Base-by-base conservation (phyloP, 2,888 invertebrate species). In the Amblyjoppa proteus region DNA sequence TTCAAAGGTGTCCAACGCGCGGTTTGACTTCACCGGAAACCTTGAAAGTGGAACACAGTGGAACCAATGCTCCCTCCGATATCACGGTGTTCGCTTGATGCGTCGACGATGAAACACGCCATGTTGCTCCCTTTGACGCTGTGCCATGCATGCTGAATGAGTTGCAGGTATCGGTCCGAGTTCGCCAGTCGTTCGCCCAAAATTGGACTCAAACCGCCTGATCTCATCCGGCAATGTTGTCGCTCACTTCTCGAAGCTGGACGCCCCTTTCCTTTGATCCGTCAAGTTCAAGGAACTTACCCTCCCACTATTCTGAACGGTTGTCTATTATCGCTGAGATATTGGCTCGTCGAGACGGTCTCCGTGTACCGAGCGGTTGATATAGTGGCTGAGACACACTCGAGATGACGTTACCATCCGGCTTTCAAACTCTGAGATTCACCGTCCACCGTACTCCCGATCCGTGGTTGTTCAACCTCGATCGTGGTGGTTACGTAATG, bases 21-120 rank as follows among this genome's bases (percentile, higher is more conserved):
- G 71, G 64, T 79, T 66, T 71, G 79, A 79, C 38, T 79, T 64
- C 16, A 20, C 16, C 61, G 53, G 16, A 71, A 71, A 69, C 61
- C 51, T 38, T 49, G 20, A 41, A 41, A 13, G 41, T 13, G 11
- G 9, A 56, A 56, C 56, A 25, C 20, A 56, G n/a, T 16, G 53
- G 28, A 25, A 28, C 13, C 45, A 58, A n/a, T 13, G 41, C 56
- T 58, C 53, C n/a, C 58, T 58, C 25, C 58, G 71, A 64, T 70
- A 71, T 71, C 61, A 38, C 71, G 53, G 64, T 66, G 73, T 80
- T 68, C 41, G 71, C 28, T 38, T 31, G 66, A 20, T 49, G 73
- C 41, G 20, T 56, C 73, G 66, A 73, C 66, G 80, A 80, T 68
- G 73, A 66, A 73, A 66, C 45, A 31, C 56, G 20, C 11, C 25